Base-by-base conservation (phyloP, 30 jellyfish, hydroid and myxozoan species). In the Cassiopea andromeda region DNA sequence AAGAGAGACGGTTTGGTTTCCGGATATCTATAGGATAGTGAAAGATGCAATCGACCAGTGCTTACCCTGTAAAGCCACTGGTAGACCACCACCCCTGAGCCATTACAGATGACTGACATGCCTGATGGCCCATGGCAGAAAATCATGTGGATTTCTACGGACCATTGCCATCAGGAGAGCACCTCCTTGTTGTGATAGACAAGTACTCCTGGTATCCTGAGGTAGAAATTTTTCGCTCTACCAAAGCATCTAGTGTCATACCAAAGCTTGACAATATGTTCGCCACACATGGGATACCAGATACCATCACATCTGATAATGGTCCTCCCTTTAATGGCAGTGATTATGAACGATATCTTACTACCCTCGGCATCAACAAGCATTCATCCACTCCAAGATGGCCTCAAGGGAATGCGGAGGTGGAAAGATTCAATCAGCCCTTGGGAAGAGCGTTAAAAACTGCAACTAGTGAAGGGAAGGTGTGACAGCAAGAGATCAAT, bases 391-490 rank as follows among this genome's bases (percentile, higher is more conserved):
- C 75, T 66, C 75, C 75, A 16, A 6, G 15, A 66, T 66, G 75
- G 75, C 75, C 75, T 14, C 75, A 66, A 66, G 75, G 75, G 19
- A 66, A 19, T 19, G 14, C 15, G 38, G 75, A 66, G 45, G 75
- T 66, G 19, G 75, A 66, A 19, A 88, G 45, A 5, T 78, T 60
- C 49, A 27, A 27, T 27, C 38, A 27, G 38, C 38, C 38, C 38
- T 27, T 27, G 38, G 38, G 38, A 27, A 27, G 38, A 27, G 38
- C 0, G 38, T 27, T 27, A 27, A 27, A 27, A 27, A 27, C 38
- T 27, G 38, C 38, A 27, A 27, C 38, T 27, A 27, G 38, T 27
- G 38, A 27, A 27, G 38, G 38, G 38, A 27, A 27, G 38, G 38
- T 27, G 38, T 27, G 38, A 0, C 38, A 27, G 38, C 38, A 27